Base-by-base conservation (phyloP, 2,888 invertebrate genomes). In the Mechanitis messenoides region DNA sequence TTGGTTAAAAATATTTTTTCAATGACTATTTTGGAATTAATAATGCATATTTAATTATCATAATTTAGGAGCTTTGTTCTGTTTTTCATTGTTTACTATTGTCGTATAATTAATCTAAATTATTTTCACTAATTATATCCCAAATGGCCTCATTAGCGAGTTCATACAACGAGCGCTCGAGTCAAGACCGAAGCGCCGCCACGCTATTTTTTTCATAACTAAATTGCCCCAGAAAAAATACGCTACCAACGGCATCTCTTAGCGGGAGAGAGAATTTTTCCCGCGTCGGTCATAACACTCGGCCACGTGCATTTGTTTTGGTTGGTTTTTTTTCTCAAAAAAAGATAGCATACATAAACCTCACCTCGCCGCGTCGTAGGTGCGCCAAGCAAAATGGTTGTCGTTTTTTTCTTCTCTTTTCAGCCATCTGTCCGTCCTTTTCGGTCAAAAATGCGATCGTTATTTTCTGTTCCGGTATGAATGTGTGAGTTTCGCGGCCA, bases 371-470 rank as follows among this genome's bases (percentile, higher is more conserved):
- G 72, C 78, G 77, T 75, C 83, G 85, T 84, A 85, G 85, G 85
- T 84, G 84, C 85, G 85, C 87, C 84, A 81, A 86, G 87, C 90
- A 89, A 90, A 90, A 90, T 90, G 90, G 88, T 85, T 82, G 89
- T 84, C 87, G 87, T 89, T 90, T 90, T 89, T 90, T 90, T 89
- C 89, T 88, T 90, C 89, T 89, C 89, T 90, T 90, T 90, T 90
- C 87, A 87, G 81, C 87, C 87, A 89, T 89, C 87, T 88, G 86
- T 89, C 90, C 82, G 88, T 90, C 90, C 90, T 89, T 89, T 89
- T 90, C 90, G 83, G 87, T 84, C 90, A 90, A 90, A 90, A 90
- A 90, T 87, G 87, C 91, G 91, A 91, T 91, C 91, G 91, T 90
- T 90, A 91, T 90, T 91, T 74, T 90, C 90, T 88, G 89, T 90